Evolutionary conservation across 2,888 invertebrate genomes (phyloP), one percentile per base, ranked within the genome.

Genomic region (Dasypolia templi): DNA sequence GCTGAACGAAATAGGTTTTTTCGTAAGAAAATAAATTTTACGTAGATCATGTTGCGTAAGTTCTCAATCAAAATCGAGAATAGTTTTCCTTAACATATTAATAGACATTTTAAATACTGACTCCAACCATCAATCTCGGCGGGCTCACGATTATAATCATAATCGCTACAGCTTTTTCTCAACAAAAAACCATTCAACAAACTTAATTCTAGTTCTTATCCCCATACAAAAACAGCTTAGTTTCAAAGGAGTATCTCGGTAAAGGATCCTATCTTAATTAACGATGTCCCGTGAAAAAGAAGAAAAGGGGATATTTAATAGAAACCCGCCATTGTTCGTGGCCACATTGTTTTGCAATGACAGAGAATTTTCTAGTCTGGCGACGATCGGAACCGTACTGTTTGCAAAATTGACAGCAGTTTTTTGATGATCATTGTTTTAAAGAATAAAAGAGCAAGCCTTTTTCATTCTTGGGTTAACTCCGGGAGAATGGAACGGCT

Each of bases 211-310:
- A 82, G 56, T 81, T 79, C 71, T 72, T 75, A 58, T 71, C 69
- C 65, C 7, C 42, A n/a, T 35, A 72, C 61, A 69, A 81, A 79
- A 83, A 83, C 74, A 77, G 59, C 66, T 49, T 83, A 88, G 74
- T 83, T 85, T 74, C 65, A 68, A 84, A 84, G 77, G 77, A 79
- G 83, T 74, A 83, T 83, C 77, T 81, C 61, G 22, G 71, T 39
- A 75, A 80, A 77, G 73, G 75, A 77, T 78, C 80, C 77, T 77
- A 79, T 80, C 85, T 88, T 86, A 88, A 88, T 88, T 88, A 88
- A 87, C 79, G 77, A 81, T 79, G 69, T 80, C 59, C 78, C 59
- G 88, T 87, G 86, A 86, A 81, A 82, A 86, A 77, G 72, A 73
- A 79, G 74, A 83, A 78, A 80, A 66, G 77, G 75, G 78, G 77